phyloP scores from a whole-genome alignment of 1,140 invertebrate genomes.

The Brachionus rotundiformis region DNA sequence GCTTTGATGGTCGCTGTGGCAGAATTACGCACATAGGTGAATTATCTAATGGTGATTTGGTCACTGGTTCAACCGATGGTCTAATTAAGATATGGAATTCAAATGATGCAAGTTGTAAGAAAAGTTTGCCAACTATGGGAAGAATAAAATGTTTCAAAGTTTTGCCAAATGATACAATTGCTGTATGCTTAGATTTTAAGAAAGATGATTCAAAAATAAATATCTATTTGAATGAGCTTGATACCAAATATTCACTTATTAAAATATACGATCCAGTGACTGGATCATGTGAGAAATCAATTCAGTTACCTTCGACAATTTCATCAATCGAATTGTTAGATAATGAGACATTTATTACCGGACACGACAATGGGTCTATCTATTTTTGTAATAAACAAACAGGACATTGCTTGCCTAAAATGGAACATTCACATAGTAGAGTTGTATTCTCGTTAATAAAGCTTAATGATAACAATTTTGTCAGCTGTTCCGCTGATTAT shows the following conservation, averaged over 20 bases:
- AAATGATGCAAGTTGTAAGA: constrained; percentile 72
- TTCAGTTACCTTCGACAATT: not conserved
- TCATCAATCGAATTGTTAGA: not conserved
- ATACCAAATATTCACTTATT: not conserved
- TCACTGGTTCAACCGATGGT: constrained; percentile 73
- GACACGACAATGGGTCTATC: not conserved
- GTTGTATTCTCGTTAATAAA: not conserved
- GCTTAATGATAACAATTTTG: not conserved
- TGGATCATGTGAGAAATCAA: not conserved
- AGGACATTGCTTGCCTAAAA: not conserved
- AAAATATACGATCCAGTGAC: not conserved
- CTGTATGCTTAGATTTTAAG: not conserved
- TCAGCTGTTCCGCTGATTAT: not conserved
- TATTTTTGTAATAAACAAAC: not conserved
- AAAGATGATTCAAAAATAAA: not conserved
- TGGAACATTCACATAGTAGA: not conserved
- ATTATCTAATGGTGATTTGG: constrained; percentile 70
- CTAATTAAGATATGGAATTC: constrained; percentile 77
- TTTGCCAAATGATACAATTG: not conserved
- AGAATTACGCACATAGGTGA: constrained; percentile 60
- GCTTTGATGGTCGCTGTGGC: not conserved
- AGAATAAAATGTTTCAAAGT: not conserved
- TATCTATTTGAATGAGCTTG: no score
- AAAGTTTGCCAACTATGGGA: constrained; percentile 58
- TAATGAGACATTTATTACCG: not conserved